Evolutionary conservation across 30 jellyfish, hydroid and myxozoan species (phyloP).

Genomic region (Aurelia sp.): DNA sequence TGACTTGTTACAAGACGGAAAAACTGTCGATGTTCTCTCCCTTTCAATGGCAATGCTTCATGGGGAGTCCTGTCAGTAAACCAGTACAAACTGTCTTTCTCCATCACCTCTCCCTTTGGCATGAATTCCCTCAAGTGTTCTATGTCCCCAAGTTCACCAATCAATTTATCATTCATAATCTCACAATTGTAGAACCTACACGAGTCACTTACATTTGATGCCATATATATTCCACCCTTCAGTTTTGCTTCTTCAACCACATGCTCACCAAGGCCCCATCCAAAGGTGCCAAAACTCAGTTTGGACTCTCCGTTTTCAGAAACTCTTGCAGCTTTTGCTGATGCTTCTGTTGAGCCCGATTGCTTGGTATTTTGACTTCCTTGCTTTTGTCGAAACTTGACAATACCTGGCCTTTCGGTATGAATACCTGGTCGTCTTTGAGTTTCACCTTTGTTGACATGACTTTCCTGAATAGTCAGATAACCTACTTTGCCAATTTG

Average conservation of each 20-base stretch:
- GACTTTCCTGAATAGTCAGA: slow-evolving; percentile 62
- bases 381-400: slow-evolving; percentile 2
- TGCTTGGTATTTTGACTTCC: not conserved
- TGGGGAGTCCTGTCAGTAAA: slow-evolving; percentile 10
- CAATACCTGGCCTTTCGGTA: slow-evolving; percentile 57
- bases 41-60: slow-evolving; percentile 51
- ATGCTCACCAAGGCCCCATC: slow-evolving; percentile 54
- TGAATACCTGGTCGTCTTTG: slow-evolving; percentile 74
- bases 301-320: not conserved
- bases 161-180: slow-evolving; percentile 15
- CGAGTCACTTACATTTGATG: slow-evolving; percentile 55
- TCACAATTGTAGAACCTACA: slow-evolving; percentile 68
- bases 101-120: slow-evolving; percentile 31
- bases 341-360: not conserved
- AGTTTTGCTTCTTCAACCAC: not conserved
- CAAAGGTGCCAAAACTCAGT: not conserved
- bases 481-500: slow-evolving; percentile 44
- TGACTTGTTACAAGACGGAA: slow-evolving; percentile 56
- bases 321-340: not conserved
- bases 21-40: slow-evolving; percentile 34
- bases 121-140: slow-evolving; percentile 55
- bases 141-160: slow-evolving; percentile 53
- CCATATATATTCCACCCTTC: slow-evolving; percentile 72
- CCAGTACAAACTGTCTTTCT: slow-evolving; percentile 50
- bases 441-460: slow-evolving; percentile 33